Evolutionary conservation across 1,140 invertebrate genomes (phyloP).

Genomic region (Drosophila melanica): DNA sequence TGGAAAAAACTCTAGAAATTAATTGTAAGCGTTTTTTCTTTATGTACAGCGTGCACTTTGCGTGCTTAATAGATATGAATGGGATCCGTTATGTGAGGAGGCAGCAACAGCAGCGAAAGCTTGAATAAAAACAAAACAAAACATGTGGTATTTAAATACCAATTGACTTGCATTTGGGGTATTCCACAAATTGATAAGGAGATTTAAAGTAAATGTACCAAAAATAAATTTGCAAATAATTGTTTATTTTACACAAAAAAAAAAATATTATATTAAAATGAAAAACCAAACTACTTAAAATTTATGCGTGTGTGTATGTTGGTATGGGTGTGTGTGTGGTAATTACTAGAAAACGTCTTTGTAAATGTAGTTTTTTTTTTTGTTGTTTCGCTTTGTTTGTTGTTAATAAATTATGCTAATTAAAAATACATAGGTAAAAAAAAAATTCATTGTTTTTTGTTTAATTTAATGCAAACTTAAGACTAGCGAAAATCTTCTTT

Average conservation of each 20-base stretch:
- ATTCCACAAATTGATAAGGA: neutral
- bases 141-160: conserved; percentile 7
- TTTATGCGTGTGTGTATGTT: conserved; percentile 54
- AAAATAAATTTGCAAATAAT: conserved; percentile 60
- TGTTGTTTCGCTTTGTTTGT: conserved; percentile 58
- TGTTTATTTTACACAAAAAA: conserved; percentile 76
- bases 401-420: conserved; percentile 75
- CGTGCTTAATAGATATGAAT: conserved; percentile 30
- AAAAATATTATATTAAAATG: conserved; percentile 71
- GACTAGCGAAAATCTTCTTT: conserved; percentile 66
- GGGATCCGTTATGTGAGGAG: conserved; percentile 14
- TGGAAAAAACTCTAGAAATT: conserved; percentile 50
- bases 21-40: conserved; percentile 55
- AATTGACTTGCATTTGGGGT: neutral
- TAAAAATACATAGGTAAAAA: conserved; percentile 82
- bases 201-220: conserved; percentile 18
- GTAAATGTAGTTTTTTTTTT: conserved; percentile 66
- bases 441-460: conserved; percentile 75
- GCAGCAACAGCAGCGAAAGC: conserved; percentile 44
- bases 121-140: conserved; percentile 15
- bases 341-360: conserved; percentile 80
- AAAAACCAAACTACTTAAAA: conserved; percentile 79
- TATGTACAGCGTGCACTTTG: conserved; percentile 60
- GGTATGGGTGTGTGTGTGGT: conserved; percentile 40
- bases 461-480: conserved; percentile 62